Conservation (phyloP, 2,797 vertebrate species). For the Platalea minor region DNA sequence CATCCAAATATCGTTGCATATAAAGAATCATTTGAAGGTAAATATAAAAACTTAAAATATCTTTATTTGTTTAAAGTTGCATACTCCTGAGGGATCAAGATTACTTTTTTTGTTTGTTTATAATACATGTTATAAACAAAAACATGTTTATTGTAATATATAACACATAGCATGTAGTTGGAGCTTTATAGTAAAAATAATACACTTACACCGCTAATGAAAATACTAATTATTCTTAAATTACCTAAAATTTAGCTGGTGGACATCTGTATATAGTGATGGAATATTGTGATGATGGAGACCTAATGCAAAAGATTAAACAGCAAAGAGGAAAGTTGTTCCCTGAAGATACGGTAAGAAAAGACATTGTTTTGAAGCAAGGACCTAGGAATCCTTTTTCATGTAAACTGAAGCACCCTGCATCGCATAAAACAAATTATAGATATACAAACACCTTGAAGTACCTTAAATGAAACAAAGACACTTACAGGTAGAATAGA, state of each 20-base stretch:
- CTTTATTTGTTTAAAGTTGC: neutral
- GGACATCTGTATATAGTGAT: conserved; percentile 89
- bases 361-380: neutral
- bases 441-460: neutral
- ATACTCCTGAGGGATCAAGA: neutral
- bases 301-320: conserved; percentile 87
- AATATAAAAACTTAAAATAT: neutral
- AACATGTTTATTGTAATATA: neutral
- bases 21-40: conserved; percentile 90
- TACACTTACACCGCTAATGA: neutral
- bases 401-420: neutral
- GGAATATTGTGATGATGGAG: conserved; percentile 91
- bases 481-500: neutral
- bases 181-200: neutral
- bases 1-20: conserved; percentile 90
- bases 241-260: conserved; percentile 73
- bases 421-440: neutral
- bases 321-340: conserved; percentile 83
- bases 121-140: neutral
- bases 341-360: conserved; percentile 81
- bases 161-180: accelerated
- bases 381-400: neutral
- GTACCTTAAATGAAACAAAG: neutral
- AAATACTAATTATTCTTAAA: conserved; percentile 24
- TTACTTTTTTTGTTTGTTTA: neutral